Evolutionary conservation across 1,140 invertebrate genomes (phyloP), one percentile per base, ranked within the genome.

Genomic region (Calosoma granatense): DNA sequence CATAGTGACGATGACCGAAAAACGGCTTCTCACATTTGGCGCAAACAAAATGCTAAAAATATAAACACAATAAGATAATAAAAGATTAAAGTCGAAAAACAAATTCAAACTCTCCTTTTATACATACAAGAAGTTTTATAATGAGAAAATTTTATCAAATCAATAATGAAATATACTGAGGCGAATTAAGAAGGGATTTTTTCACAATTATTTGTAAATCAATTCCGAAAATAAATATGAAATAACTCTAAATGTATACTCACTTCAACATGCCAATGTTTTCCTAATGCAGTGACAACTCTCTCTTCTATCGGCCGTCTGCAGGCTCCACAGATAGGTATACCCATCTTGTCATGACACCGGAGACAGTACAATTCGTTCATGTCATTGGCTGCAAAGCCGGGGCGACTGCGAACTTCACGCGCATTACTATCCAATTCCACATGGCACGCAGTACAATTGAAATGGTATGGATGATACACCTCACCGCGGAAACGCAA

Each of bases 11-110:
- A 76, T 97, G 94, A 0, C 97, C 97, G 67, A 98, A 82, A 78
- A 99, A 99, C 1, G 97, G 97, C 71, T 98, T 98, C 75, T 99
- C 97, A 74, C 97, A 99, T 75, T 98, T 97, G 59, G 96, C 95
- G 74, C 97, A 99, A 0, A 98, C 97, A 77, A 99, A 99, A 78
- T 99, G 97, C 84, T 93, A 67, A 17, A 77, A 74, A 60, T 54
- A 36, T n/a, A 36, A 36, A 36, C 26, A 36, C 6, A n/a, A 36
- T 6, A n/a, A 6, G 26, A 36, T 36, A 9, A n/a, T 36, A n/a
- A 36, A n/a, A 36, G n/a, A 9, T 6, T 36, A n/a, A 36, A 36
- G n/a, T n/a, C n/a, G n/a, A n/a, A n/a, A n/a, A n/a, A n/a, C n/a
- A n/a, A n/a, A n/a, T n/a, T n/a, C n/a, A n/a, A n/a, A n/a, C n/a